Conservation (phyloP, 1,140 invertebrate genomes). For the Maconellicoccus hirsutus region DNA sequence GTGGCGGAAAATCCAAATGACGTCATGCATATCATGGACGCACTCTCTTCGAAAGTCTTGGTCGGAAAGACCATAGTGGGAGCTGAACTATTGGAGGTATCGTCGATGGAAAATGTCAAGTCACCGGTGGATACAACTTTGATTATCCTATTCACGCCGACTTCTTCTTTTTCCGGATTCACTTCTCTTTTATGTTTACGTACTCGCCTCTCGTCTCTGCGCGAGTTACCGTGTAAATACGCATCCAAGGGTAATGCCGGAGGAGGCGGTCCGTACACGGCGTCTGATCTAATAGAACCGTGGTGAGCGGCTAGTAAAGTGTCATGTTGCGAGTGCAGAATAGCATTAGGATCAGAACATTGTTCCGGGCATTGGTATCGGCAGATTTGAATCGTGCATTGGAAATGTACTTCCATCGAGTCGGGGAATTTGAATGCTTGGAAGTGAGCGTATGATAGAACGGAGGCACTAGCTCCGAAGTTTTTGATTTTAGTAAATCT, state of each 20-base stretch:
- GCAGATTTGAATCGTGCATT: slow-evolving; percentile 90
- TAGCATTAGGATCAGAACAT: slow-evolving; percentile 49
- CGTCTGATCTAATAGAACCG: slow-evolving; percentile 3
- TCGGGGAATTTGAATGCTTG: slow-evolving; percentile 93
- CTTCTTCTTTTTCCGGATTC: slow-evolving; percentile 66
- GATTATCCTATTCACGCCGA: slow-evolving; percentile 78
- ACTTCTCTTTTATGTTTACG: slow-evolving; percentile 41
- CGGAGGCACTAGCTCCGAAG: slow-evolving; percentile 81
- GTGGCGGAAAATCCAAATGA: slow-evolving; percentile 78
- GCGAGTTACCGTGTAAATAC: slow-evolving; percentile 59
- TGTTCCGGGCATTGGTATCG: slow-evolving; percentile 85
- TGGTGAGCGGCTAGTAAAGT: slow-evolving; percentile 27
- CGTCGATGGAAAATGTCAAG: slow-evolving; percentile 80
- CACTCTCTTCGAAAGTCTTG: slow-evolving; percentile 47
- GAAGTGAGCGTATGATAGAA: slow-evolving; percentile 85
- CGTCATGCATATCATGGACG: slow-evolving; percentile 77
- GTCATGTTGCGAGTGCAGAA: slow-evolving; percentile 33
- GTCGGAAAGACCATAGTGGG: slow-evolving; percentile 63
- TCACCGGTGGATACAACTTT: slow-evolving; percentile 88
- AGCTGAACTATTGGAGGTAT: slow-evolving; percentile 62
- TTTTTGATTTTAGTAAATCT: slow-evolving; percentile 91
- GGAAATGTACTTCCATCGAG: slow-evolving; percentile 92
- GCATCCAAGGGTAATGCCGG: slow-evolving; percentile 52
- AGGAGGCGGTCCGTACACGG: slow-evolving; percentile 32
- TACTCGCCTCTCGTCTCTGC: slow-evolving; percentile 56